These are phyloP conservation scores for Burhinus bistriatus DNA, from an alignment of 2,113 vertebrate species.

Conservation along the genomic window DNA sequence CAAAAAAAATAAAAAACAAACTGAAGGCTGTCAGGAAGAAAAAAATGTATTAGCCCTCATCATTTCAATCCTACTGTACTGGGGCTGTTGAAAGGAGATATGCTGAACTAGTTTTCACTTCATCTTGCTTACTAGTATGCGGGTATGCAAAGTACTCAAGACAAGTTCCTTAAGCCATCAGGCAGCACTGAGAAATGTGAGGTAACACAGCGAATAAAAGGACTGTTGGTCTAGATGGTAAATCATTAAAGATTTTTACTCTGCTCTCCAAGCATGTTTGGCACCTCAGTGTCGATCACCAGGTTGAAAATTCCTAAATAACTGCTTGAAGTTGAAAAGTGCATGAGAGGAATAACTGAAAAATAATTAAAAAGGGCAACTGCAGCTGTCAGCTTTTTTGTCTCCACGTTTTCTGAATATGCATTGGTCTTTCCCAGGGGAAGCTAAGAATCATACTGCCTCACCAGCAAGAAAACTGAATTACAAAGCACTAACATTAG, in stretches of 20 bases:
- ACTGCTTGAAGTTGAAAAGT: not conserved
- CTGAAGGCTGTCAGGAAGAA: not conserved
- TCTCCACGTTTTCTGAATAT: not conserved
- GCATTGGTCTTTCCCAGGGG: not conserved
- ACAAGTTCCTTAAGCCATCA: not conserved
- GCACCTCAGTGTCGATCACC: not conserved
- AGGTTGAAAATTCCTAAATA: not conserved
- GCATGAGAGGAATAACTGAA: not conserved
- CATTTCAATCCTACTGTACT: not conserved
- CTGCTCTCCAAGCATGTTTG: not conserved
- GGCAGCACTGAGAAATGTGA: not conserved
- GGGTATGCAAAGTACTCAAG: not conserved
- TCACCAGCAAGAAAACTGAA: not conserved
- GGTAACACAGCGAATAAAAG: not conserved
- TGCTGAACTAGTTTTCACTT: not conserved
- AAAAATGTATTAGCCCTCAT: not conserved
- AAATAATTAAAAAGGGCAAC: not conserved
- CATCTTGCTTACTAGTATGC: not conserved
- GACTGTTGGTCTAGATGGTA: not conserved
- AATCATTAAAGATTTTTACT: not conserved
- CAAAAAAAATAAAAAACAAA: not conserved
- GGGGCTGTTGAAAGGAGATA: not conserved
- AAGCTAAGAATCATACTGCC: not conserved
- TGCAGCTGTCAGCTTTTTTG: not conserved
- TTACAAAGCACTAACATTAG: not conserved